Percentiles rank a stretch among this genome's conserved stretches.
Conservation (phyloP, 2,113 vertebrate genomes). For the Burhinus oedicnemus region DNA sequence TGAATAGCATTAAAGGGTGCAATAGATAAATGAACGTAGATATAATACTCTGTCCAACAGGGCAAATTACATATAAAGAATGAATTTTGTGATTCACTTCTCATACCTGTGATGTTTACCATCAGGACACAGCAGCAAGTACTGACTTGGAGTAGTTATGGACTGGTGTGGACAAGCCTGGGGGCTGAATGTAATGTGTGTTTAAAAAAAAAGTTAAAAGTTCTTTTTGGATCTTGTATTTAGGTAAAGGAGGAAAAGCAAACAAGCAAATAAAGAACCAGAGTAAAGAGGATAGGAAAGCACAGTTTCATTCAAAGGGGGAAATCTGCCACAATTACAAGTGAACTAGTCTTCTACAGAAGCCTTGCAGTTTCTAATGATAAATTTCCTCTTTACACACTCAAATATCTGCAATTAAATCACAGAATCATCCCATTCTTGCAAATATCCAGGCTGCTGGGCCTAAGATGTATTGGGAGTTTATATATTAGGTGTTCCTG, state of each 20-base stretch:
- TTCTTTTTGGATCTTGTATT: neutral
- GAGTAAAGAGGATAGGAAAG: neutral
- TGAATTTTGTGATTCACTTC: conserved; percentile 46
- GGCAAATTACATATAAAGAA: neutral
- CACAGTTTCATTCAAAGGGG: neutral
- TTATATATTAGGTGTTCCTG: neutral
- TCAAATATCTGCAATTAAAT: neutral
- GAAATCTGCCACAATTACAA: neutral
- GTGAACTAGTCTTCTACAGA: neutral
- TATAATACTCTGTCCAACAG: conserved; percentile 43
- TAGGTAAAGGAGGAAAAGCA: neutral
- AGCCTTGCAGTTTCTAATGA: neutral
- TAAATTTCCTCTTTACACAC: neutral
- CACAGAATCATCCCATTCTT: neutral
- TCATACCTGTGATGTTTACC: conserved; percentile 49
- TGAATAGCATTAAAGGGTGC: conserved; percentile 65
- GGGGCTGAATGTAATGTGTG: neutral
- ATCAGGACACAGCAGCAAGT: conserved; percentile 5
- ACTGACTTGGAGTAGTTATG: conserved; percentile 9
- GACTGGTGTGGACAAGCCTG: neutral
- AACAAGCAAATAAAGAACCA: neutral
- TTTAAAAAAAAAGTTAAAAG: neutral
- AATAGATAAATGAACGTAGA: conserved; percentile 67
- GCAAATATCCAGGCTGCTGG: neutral
- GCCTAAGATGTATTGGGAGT: neutral